Evolutionary conservation across 2,113 vertebrate genomes (phyloP), one percentile per base, ranked within the genome.

Genomic region (Sceloporus tristichus): DNA sequence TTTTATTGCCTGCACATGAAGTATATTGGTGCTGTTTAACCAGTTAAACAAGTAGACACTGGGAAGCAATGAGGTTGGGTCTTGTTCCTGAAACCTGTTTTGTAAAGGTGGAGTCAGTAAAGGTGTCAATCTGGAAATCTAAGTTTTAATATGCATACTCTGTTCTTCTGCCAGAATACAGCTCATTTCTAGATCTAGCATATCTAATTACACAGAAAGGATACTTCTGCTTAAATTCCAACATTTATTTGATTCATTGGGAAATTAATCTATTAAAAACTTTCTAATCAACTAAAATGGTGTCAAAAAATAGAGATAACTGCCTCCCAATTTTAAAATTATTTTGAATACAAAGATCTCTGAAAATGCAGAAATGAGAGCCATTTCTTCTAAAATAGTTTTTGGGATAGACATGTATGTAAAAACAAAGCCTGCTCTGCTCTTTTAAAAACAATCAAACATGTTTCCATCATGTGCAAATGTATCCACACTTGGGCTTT

Each of bases 31-130:
- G 73, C 40, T 29, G 56, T 85, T 76, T 62, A 85, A 19, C 84
- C 23, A 76, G 73, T 77, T 85, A 42, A 59, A 40, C 73, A 40
- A 65, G 73, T 62, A 65, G 34, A 19, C 34, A 29, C 3, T 75
- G 53, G 68, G 13, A 53, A 53, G 81, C n/a, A 85, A 29, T 85
- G 10, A 76, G 2, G 8, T 23, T 25, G 83, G 29, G 1, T 29
- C 82, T 84, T 85, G 71, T 11, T 75, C 21, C 54, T 40, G 11
- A 76, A 85, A 85, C 84, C 73, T 62, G 84, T 85, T 85, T 40
- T 77, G 56, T 85, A 27, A 85, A 85, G 73, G 73, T 62, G 23
- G 73, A 42, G 71, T 19, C 3, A 27, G 21, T 34, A 19, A 56
- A 62, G 71, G 23, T 76, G 73, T 76, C 73, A 76, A 19, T 38